A percentile compares a stretch with the other conserved stretches of the same genome.
These are phyloP conservation scores for Sarcophilus harrisii DNA, from an alignment of 2,797 vertebrate species.

Conservation along the genomic window DNA sequence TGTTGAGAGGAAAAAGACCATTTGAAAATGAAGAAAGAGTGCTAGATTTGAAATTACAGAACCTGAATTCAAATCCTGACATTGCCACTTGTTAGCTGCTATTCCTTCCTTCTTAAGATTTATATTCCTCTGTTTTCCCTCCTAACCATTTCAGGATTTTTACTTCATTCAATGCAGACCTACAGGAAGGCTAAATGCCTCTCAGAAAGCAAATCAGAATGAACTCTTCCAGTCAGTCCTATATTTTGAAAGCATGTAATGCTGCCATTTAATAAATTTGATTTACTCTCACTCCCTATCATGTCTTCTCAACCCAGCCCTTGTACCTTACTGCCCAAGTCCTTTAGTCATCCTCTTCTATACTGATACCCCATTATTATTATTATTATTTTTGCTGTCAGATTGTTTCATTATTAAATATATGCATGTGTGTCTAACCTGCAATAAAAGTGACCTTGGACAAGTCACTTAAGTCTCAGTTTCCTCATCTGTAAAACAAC, in stretches of 20 bases:
- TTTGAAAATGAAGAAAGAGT: background rate
- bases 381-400: slow-evolving; percentile 44
- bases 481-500: slow-evolving; percentile 52
- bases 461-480: background rate
- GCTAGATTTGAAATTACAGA: background rate
- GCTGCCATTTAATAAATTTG: slow-evolving; percentile 13
- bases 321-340: slow-evolving; percentile 49
- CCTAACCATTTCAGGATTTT: slow-evolving; percentile 37
- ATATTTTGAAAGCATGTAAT: slow-evolving; percentile 30
- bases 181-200: slow-evolving; percentile 24
- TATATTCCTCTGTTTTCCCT: background rate
- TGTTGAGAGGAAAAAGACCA: background rate
- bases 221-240: slow-evolving; percentile 5
- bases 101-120: slow-evolving; percentile 20
- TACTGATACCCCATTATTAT: slow-evolving; percentile 55
- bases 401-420: slow-evolving; percentile 75
- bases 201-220: slow-evolving; percentile 28
- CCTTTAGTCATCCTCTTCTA: slow-evolving; percentile 33
- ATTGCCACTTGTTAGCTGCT: background rate
- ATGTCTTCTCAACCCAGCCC: slow-evolving; percentile 34
- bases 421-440: slow-evolving; percentile 71
- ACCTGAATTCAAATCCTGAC: background rate
- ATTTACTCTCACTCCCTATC: background rate
- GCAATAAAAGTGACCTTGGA: background rate
- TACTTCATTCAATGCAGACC: slow-evolving; percentile 8